phyloP scores from a whole-genome alignment of 2,113 vertebrate species.

The Sus scrofa region DNA sequence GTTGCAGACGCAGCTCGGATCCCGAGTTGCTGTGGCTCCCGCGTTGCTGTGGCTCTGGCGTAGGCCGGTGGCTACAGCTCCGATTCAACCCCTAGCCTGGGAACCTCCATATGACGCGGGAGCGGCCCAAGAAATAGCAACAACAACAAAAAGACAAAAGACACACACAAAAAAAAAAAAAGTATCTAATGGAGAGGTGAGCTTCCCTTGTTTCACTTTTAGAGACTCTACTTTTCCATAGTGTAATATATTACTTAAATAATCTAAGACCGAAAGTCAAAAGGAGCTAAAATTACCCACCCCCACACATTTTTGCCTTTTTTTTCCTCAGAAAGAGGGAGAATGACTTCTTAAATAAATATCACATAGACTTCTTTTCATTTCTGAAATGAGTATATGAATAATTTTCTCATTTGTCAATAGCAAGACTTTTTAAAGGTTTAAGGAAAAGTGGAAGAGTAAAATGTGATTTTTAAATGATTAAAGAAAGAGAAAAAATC shows the following conservation, averaged over 20 bases:
- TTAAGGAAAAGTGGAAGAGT: not conserved
- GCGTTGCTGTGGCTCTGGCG: too few relatives aligned
- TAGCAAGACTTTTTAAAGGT: not conserved
- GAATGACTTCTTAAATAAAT: slow-evolving; percentile 22
- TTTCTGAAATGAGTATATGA: slow-evolving; percentile 44
- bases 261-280: not conserved
- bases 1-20: too few relatives aligned
- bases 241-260: not conserved
- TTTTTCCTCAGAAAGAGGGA: not conserved
- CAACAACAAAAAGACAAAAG: too few relatives aligned
- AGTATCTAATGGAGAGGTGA: not conserved
- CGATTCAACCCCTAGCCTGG: too few relatives aligned
- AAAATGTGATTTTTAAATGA: slow-evolving; percentile 27
- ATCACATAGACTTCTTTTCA: not conserved
- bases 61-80: too few relatives aligned
- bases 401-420: slow-evolving; percentile 40
- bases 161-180: too few relatives aligned
- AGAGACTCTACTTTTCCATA: not conserved
- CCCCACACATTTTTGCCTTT: not conserved
- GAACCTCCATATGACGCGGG: too few relatives aligned
- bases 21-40: too few relatives aligned
- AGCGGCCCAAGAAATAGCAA: too few relatives aligned
- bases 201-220: not conserved
- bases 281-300: slow-evolving; percentile 4
- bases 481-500: not conserved